A percentile compares a stretch with the other conserved stretches of the same genome.
Evolutionary conservation across 2,888 invertebrate species (phyloP).

Genomic region (Mythimna lalbum): DNA sequence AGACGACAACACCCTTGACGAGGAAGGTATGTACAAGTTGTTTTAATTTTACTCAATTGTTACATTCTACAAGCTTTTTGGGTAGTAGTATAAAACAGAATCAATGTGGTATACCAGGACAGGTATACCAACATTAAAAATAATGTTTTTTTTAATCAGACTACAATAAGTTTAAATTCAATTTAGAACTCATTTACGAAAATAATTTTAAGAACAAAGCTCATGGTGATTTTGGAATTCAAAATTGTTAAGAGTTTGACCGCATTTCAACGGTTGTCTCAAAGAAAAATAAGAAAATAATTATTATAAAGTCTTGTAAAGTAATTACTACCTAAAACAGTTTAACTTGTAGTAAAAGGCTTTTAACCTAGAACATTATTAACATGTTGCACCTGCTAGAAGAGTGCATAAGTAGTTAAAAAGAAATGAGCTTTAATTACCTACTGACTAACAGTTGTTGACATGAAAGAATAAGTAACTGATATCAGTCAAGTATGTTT

Average conservation of each 20-base stretch:
- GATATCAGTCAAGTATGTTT: neutral
- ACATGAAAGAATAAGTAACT: neutral
- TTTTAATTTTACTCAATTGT: neutral
- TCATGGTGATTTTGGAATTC: neutral
- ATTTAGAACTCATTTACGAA: neutral
- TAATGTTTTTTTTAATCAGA: neutral
- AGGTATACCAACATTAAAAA: neutral
- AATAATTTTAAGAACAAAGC: neutral
- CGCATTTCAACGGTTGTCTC: neutral
- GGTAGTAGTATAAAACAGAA: too few relatives aligned
- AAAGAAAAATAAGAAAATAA: constrained; percentile 9
- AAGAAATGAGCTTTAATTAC: neutral
- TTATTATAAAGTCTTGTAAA: neutral
- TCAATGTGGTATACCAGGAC: neutral
- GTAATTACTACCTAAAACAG: constrained; percentile 17
- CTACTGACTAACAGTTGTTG: neutral
- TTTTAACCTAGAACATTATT: constrained; percentile 49
- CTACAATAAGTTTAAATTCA: neutral
- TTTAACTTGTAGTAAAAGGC: constrained; percentile 37
- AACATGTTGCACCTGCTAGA: constrained; percentile 17
- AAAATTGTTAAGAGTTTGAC: neutral
- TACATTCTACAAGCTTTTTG: too few relatives aligned
- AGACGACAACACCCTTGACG: constrained; percentile 86
- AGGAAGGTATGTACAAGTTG: constrained; percentile 80
- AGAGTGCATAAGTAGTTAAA: constrained; percentile 10